These are phyloP conservation scores for Gryllus longicercus DNA, from an alignment of 2,888 invertebrate species.

Conservation along the genomic window DNA sequence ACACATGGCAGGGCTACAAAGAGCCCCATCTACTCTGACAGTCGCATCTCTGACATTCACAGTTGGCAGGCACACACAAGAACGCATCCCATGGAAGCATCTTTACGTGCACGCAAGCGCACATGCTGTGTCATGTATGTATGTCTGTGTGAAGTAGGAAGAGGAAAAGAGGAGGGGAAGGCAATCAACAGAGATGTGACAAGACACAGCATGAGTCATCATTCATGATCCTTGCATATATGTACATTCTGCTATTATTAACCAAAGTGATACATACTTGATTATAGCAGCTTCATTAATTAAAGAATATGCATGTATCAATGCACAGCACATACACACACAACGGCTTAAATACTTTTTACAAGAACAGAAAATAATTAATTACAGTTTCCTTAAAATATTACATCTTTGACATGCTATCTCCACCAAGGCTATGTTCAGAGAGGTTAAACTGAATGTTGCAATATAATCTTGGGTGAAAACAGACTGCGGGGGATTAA, in stretches of 20 bases:
- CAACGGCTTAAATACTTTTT: constrained; percentile 10
- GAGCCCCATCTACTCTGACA: background rate
- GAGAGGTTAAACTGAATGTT: constrained; percentile 1
- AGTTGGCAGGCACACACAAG: background rate
- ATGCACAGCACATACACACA: constrained; percentile 9
- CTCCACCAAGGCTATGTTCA: background rate
- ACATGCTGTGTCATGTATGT: background rate
- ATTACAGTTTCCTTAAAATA: constrained; percentile 17
- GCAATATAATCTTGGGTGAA: background rate
- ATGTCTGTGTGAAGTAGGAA: background rate
- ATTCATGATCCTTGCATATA: constrained; percentile 9
- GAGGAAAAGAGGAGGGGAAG: background rate
- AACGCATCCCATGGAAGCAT: background rate
- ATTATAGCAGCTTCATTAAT: background rate
- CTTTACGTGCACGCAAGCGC: background rate
- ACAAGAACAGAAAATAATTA: constrained; percentile 5
- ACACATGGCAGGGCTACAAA: background rate
- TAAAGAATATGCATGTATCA: background rate
- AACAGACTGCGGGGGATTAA: background rate
- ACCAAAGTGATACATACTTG: background rate
- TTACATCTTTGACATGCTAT: constrained; percentile 10
- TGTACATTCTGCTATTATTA: background rate
- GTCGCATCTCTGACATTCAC: background rate
- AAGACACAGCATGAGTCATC: constrained; percentile 5
- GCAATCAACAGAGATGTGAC: background rate